Conservation (phyloP, 2,888 invertebrate genomes). For the Notocelia uddmanniana region DNA sequence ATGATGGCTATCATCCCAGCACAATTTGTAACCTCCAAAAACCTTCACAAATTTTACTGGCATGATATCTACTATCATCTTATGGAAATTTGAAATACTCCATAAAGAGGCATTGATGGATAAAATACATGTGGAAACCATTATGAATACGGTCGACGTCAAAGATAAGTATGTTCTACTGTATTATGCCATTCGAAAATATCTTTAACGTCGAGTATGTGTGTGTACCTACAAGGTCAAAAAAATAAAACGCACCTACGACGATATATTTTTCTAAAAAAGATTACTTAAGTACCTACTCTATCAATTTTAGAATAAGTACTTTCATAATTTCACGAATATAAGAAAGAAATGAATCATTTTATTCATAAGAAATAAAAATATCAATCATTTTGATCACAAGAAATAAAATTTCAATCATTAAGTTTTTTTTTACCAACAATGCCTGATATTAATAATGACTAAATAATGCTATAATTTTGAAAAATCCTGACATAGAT, state of each 20-base stretch:
- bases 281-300: too few relatives aligned
- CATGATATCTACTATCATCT: too few relatives aligned
- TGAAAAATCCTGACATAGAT: constrained; percentile 12
- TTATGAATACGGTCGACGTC: too few relatives aligned
- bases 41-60: not conserved
- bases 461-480: constrained; percentile 20
- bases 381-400: constrained; percentile 9
- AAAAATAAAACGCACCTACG: too few relatives aligned
- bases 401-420: constrained; percentile 3
- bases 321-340: too few relatives aligned
- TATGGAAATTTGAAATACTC: not conserved
- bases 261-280: too few relatives aligned
- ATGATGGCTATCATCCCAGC: not conserved
- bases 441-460: constrained; percentile 16
- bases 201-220: too few relatives aligned
- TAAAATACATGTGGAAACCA: too few relatives aligned
- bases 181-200: too few relatives aligned
- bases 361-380: not conserved
- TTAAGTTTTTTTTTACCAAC: constrained; percentile 17
- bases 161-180: too few relatives aligned
- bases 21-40: not conserved
- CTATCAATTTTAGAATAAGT: too few relatives aligned
- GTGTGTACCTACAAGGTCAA: too few relatives aligned
- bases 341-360: not conserved
- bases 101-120: constrained; percentile 7